These are phyloP conservation scores for Morinoia aosen DNA, from an alignment of 2,888 invertebrate genomes.

Conservation along the genomic window DNA sequence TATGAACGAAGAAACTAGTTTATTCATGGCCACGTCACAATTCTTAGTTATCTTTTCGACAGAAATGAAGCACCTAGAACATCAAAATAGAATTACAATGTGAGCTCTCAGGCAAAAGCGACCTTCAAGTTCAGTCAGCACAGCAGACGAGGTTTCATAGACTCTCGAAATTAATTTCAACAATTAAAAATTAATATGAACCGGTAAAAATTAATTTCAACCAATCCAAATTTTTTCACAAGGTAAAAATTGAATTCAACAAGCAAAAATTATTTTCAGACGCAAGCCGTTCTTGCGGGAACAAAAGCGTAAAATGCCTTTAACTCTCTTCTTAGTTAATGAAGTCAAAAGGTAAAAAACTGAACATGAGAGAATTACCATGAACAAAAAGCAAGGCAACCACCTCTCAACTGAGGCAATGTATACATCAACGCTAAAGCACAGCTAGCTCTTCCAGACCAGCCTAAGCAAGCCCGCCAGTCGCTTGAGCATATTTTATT, in stretches of 20 bases:
- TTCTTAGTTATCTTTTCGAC: not conserved
- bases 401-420: not conserved
- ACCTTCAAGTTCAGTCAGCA: not conserved
- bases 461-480: not conserved
- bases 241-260: not conserved
- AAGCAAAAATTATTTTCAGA: not conserved
- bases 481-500: slow-evolving; percentile 36
- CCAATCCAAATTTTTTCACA: too few relatives aligned
- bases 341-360: not conserved
- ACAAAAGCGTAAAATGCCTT: not conserved
- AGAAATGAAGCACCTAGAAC: not conserved
- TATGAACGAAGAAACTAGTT: not conserved
- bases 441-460: not conserved
- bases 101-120: not conserved
- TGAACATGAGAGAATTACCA: not conserved
- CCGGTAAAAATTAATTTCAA: too few relatives aligned
- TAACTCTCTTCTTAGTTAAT: not conserved
- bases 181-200: not conserved
- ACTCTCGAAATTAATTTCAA: not conserved
- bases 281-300: not conserved
- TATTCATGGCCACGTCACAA: not conserved
- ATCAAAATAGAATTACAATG: not conserved
- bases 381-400: not conserved
- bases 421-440: not conserved
- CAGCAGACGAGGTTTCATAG: not conserved